These are phyloP conservation scores for Camponotus fellah DNA, from an alignment of 2,888 invertebrate genomes.

Conservation along the genomic window DNA sequence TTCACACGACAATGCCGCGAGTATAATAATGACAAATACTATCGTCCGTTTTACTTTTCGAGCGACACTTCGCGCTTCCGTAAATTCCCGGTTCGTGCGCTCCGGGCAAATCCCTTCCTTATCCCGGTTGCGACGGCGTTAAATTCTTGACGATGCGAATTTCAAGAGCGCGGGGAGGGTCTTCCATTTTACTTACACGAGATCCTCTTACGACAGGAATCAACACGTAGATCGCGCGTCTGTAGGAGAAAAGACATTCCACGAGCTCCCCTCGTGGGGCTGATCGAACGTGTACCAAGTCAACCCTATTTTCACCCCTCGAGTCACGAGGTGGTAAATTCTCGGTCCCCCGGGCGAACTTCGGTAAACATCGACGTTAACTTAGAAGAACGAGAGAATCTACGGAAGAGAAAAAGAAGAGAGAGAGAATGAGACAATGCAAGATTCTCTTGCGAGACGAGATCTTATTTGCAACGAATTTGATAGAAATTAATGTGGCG, in stretches of 20 bases:
- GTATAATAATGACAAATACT: slow-evolving; percentile 47
- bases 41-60: slow-evolving; percentile 42
- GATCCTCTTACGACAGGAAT: slow-evolving; percentile 59
- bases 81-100: slow-evolving; percentile 42
- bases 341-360: slow-evolving; percentile 59
- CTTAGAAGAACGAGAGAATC: slow-evolving; percentile 44
- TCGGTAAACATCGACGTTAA: slow-evolving; percentile 69
- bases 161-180: slow-evolving; percentile 26
- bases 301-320: slow-evolving; percentile 66
- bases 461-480: slow-evolving; percentile 35
- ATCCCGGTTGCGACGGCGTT: slow-evolving; percentile 29
- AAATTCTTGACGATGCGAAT: slow-evolving; percentile 58
- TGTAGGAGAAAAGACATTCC: slow-evolving; percentile 48
- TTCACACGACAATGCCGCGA: background rate
- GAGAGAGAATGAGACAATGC: slow-evolving; percentile 15
- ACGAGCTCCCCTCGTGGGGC: slow-evolving; percentile 40
- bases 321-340: slow-evolving; percentile 59
- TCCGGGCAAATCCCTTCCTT: slow-evolving; percentile 43
- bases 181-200: slow-evolving; percentile 54
- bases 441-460: background rate
- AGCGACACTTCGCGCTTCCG: slow-evolving; percentile 18
- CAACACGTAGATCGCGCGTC: slow-evolving; percentile 60
- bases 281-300: slow-evolving; percentile 68
- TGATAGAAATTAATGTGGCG: slow-evolving; percentile 61
- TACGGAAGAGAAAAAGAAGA: background rate